These are phyloP conservation scores for Caenorhabditis plicata DNA, from an alignment of 2,888 invertebrate species.

Conservation along the genomic window DNA sequence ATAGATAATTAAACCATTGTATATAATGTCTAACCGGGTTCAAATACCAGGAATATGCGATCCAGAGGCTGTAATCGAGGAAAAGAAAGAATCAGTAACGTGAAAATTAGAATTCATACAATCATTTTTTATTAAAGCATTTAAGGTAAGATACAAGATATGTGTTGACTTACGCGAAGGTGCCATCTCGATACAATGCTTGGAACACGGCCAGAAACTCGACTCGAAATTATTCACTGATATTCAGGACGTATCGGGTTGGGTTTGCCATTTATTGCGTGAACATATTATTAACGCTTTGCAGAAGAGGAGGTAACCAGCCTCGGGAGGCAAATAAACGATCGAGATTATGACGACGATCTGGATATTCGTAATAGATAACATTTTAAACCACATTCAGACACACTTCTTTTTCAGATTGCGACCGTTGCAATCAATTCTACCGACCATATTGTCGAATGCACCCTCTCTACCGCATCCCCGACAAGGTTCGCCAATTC, in stretches of 20 bases:
- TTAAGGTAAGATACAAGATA: conserved; percentile 18
- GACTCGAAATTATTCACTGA: conserved; percentile 7
- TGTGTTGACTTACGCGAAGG: conserved; percentile 24
- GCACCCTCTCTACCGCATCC: conserved; percentile 46
- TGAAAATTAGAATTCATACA: not conserved
- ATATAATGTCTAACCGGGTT: no score
- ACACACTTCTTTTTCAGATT: conserved; percentile 37
- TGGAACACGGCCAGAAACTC: not conserved
- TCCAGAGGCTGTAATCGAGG: not conserved
- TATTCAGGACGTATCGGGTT: conserved; percentile 20
- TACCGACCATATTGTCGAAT: conserved; percentile 37
- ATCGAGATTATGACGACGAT: conserved; percentile 18
- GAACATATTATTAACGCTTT: not conserved
- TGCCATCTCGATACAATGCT: conserved; percentile 10
- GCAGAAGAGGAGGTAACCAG: conserved; percentile 7
- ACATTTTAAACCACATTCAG: no score
- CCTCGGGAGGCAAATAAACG: conserved; percentile 12
- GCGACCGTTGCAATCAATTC: conserved; percentile 37
- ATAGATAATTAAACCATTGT: no score
- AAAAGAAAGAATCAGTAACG: not conserved
- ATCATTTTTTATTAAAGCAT: not conserved
- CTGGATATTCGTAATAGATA: conserved; percentile 28
- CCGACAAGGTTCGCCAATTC: conserved; percentile 10
- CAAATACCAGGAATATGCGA: conserved; percentile 23
- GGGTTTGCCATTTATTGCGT: not conserved